Base-by-base conservation (phyloP, 53 echinoderm and acorn worm species). In the Echinometra lucunter region DNA sequence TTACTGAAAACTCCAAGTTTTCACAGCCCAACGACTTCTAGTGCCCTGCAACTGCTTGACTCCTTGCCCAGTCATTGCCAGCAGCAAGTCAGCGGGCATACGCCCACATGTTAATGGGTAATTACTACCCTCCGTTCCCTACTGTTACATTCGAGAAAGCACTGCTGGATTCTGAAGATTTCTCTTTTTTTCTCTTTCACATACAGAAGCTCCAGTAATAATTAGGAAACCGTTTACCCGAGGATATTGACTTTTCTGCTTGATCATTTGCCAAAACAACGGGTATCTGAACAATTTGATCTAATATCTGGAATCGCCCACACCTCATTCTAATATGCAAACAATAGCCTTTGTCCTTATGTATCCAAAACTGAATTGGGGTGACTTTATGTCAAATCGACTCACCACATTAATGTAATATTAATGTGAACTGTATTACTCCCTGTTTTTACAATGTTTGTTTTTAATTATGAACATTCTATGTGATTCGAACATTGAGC, bases 221-320 rank as follows among this genome's bases (percentile, higher is more conserved):
- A 81, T 81, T 81, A 23, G 40, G 40, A 42, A 21, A 25, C 44
- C 85, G 28, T 47, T 81, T 42, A 81, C 19, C n/a, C 44, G 47
- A 85, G 85, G 85, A 85, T 85, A 53, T 85, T 85, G 47, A 49
- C 85, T 85, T 28, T 53, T 45, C 47, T 47, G 27, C 49, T 85
- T 85, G 85, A 85, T 49, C 49, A 49, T 85, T 85, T 85, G 49
- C 85, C 85, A 85, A 85, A 85, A 85, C 85, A 85, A 21, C 85
- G 49, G 45, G 45, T 44, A 49, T 28, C 34, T 81, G 10, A 45
- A 47, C 85, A 45, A 85, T n/a, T 85, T 3, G 11, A 85, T 45
- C 13, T 85, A 10, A 49, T 85, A 45, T 44, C 44, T 69, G 32
- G 78, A 78, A 78, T 42, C 42, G 78, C 78, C 78, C 78, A 78